phyloP scores from a whole-genome alignment of 2,113 vertebrate genomes.

The Zootoca vivipara region DNA sequence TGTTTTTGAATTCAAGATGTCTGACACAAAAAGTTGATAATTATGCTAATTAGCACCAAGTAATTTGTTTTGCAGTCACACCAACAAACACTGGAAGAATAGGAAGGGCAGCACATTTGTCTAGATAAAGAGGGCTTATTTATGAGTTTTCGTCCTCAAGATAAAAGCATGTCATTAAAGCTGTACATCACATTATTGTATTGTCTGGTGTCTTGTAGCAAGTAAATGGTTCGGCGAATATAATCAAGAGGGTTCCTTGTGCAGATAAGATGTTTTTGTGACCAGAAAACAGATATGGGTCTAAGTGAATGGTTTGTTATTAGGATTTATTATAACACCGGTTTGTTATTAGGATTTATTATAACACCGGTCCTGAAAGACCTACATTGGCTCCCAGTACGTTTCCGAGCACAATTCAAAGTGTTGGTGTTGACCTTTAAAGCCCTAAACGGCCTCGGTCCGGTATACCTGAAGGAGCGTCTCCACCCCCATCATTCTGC shows the following conservation, averaged over 20 bases:
- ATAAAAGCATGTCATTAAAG: slow-evolving; percentile 33
- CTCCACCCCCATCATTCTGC: too few relatives aligned
- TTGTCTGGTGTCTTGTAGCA: slow-evolving; percentile 22
- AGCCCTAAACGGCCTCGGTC: too few relatives aligned
- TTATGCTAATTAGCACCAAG: slow-evolving; percentile 38
- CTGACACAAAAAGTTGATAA: slow-evolving; percentile 29
- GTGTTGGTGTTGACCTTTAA: too few relatives aligned
- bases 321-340: slow-evolving; percentile 21
- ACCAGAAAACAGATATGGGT: slow-evolving; percentile 11
- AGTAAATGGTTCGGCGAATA: slow-evolving; percentile 11
- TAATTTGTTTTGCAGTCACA: slow-evolving; percentile 24
- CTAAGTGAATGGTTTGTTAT: slow-evolving; percentile 5
- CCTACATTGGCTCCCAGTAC: too few relatives aligned
- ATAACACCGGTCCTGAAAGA: too few relatives aligned
- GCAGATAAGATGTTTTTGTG: slow-evolving; percentile 16
- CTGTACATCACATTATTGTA: slow-evolving; percentile 5
- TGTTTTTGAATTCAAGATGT: slow-evolving; percentile 21
- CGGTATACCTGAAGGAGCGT: too few relatives aligned
- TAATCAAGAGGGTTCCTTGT: slow-evolving; percentile 27
- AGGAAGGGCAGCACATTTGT: slow-evolving; percentile 28
- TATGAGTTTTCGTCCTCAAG: slow-evolving; percentile 45
- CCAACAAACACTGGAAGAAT: slow-evolving; percentile 28
- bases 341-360: slow-evolving; percentile 31
- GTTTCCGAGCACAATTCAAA: too few relatives aligned
- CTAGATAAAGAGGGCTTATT: slow-evolving; percentile 44